Evolutionary conservation across 1,140 invertebrate genomes (phyloP).

Genomic region (Drosophila bifasciata): DNA sequence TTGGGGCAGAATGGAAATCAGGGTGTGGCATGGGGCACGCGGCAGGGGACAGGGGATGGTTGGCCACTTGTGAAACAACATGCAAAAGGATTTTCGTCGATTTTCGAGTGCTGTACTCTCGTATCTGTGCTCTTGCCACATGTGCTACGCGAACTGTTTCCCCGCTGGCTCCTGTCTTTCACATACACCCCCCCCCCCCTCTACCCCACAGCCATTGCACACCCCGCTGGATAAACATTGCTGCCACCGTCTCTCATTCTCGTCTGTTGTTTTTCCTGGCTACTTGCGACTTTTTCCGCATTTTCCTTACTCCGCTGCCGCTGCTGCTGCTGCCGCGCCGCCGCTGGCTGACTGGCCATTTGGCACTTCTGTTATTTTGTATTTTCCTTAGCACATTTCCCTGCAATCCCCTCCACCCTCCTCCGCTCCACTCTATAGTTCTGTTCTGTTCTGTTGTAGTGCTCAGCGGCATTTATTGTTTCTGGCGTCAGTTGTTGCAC

Average conservation of each 20-base stretch:
- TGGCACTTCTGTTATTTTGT: conserved; percentile 70
- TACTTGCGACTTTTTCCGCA: conserved; percentile 49
- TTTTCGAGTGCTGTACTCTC: conserved; percentile 58
- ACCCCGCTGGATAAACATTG: conserved; percentile 49
- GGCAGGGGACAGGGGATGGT: conserved; percentile 1
- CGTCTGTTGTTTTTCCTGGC: conserved; percentile 37
- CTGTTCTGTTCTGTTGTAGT: conserved; percentile 41
- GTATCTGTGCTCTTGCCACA: conserved; percentile 59
- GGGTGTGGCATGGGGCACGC: not conserved
- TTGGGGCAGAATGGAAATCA: conserved; percentile 24
- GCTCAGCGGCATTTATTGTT: conserved; percentile 73
- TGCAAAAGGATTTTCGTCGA: conserved; percentile 82
- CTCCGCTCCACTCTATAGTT: not conserved
- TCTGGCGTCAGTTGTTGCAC: conserved; percentile 74
- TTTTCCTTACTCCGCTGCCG: conserved; percentile 7
- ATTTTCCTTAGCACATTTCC: conserved; percentile 25
- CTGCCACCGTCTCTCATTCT: conserved; percentile 7
- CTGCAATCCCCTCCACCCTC: not conserved
- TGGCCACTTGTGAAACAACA: conserved; percentile 71
- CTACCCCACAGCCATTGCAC: not conserved
- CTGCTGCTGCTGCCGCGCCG: not conserved
- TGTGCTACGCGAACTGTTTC: conserved; percentile 43
- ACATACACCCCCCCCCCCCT: not conserved
- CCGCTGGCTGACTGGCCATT: conserved; percentile 50
- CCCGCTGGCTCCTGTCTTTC: no score